Evolutionary conservation across 2,797 vertebrate species (phyloP).

Genomic region (Falco novaeseelandiae): DNA sequence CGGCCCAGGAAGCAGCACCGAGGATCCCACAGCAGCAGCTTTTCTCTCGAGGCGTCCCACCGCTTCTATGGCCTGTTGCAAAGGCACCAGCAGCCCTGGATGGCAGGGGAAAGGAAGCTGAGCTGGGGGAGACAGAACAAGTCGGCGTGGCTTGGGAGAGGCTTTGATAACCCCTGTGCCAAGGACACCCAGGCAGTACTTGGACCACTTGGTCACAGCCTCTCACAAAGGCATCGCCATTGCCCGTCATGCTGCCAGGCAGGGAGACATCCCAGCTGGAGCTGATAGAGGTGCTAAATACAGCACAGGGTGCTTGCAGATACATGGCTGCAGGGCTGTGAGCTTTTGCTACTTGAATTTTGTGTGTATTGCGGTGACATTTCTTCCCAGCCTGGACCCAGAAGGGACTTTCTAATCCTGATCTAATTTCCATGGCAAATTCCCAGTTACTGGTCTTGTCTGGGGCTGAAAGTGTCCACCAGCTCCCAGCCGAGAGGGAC

Average conservation of each 20-base stretch:
- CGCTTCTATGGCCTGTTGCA: not conserved
- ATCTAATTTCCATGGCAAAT: not conserved
- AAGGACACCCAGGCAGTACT: accelerated
- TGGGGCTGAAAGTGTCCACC: not conserved
- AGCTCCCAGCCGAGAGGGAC: not conserved
- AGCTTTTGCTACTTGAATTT: not conserved
- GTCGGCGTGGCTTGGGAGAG: not conserved
- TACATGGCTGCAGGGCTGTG: not conserved
- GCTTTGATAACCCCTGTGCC: not conserved
- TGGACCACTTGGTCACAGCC: not conserved
- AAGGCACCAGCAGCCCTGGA: not conserved
- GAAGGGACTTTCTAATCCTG: not conserved
- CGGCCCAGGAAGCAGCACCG: not conserved
- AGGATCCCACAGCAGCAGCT: not conserved
- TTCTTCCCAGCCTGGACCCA: not conserved
- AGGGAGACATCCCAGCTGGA: not conserved
- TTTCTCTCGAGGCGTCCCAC: not conserved
- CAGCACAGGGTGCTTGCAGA: too few relatives aligned
- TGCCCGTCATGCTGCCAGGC: accelerated
- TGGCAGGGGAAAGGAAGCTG: not conserved
- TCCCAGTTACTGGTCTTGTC: not conserved
- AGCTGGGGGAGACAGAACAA: not conserved
- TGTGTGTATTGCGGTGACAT: not conserved
- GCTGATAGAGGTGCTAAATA: not conserved
- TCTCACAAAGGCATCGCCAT: not conserved